Percentiles rank a stretch among this genome's conserved stretches.
phyloP scores from a whole-genome alignment of 1,140 invertebrate species.

The Branchinecta lynchi region DNA sequence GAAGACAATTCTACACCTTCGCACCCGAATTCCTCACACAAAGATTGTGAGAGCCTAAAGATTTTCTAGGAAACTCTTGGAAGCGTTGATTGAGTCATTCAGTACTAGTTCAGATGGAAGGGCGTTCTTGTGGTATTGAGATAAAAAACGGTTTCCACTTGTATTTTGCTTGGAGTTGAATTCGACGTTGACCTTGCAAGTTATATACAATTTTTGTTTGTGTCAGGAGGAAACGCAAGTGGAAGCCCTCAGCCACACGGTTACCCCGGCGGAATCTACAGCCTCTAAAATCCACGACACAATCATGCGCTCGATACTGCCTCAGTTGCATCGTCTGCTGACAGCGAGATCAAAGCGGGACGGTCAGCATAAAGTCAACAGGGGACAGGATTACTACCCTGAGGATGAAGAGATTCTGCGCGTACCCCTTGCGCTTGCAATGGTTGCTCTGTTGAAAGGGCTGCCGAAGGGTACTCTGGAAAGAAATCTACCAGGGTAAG shows the following conservation, averaged over 20 bases:
- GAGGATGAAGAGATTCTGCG: conserved; percentile 74
- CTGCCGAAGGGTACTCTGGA: conserved; percentile 58
- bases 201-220: too few relatives aligned
- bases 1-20: too few relatives aligned
- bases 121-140: too few relatives aligned
- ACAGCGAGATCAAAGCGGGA: conserved; percentile 54
- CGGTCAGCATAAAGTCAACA: conserved; percentile 60
- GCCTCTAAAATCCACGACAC: conserved; percentile 54
- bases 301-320: conserved; percentile 44
- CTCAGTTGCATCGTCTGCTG: conserved; percentile 44
- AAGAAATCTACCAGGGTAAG: conserved; percentile 59
- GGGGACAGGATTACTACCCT: conserved; percentile 30
- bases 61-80: too few relatives aligned
- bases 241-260: conserved; percentile 1
- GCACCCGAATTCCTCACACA: too few relatives aligned
- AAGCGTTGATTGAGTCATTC: too few relatives aligned
- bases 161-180: too few relatives aligned
- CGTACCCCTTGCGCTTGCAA: conserved; percentile 77
- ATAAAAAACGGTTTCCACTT: too few relatives aligned
- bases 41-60: too few relatives aligned
- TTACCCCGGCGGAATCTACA: conserved; percentile 27
- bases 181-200: conserved; percentile 25
- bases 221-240: too few relatives aligned
- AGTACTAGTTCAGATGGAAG: too few relatives aligned
- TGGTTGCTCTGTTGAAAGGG: conserved; percentile 79